Base-by-base conservation (phyloP, 2,888 invertebrate species). In the Dromius quadrimaculatus region DNA sequence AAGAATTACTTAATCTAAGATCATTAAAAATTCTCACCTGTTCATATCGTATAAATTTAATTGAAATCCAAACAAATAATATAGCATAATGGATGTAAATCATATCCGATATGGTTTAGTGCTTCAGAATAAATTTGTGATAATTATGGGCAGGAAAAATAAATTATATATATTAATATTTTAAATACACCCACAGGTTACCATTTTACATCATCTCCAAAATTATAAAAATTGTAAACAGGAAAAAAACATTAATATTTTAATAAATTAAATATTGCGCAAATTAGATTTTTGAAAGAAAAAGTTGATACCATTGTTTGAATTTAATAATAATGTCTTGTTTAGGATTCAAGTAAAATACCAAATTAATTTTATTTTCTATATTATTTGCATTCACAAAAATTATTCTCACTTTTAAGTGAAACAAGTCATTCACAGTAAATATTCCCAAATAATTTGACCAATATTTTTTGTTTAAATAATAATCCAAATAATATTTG, bases 121-220 rank as follows among this genome's bases (percentile, higher is more conserved):
- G 36, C 20, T 50, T 47, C n/a, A 34, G 50, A 32, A 65, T 65
- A 65, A 65, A 65, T 65, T 65, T 38, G 15, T 23, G 23, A 28
- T 59, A 23, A 34, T 32, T 34, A 34, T 9, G n/a, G n/a, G n/a
- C 34, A 13, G 34, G 22, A 57, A 34, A 34, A 17, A 41, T 41
- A 11, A 62, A 23, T 62, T 41, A 41, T 62, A 20, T 62, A 8
- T 13, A n/a, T 8, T 34, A 13, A 32, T 54, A 22, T 47, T 47
- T 47, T 45, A 45, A 19, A 22, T 28, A 59, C 36, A 19, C 36
- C 59, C 11, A 59, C 59, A 59, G 19, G 34, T 59, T 17, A 28
- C 13, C 15, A 28, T 54, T 54, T 22, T 5, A 28, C 50, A 54
- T 23, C 23, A 54, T 54, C 50, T 15, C 50, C 11, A 28, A 15